Evolutionary conservation across 2,888 invertebrate species (phyloP).

Genomic region (Cantharis rustica): DNA sequence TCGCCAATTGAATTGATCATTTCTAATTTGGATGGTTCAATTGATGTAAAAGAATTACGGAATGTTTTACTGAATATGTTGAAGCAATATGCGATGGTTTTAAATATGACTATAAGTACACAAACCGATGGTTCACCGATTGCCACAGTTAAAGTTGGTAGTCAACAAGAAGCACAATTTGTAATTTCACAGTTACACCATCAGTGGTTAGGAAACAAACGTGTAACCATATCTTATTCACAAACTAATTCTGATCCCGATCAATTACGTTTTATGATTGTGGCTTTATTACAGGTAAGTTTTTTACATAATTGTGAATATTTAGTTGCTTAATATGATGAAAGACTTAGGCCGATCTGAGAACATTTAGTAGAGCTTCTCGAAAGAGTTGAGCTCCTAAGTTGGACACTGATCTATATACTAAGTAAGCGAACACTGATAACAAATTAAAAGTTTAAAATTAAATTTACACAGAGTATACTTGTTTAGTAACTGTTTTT

Average conservation of each 20-base stretch:
- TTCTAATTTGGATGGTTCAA: slow-evolving; percentile 72
- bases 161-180: slow-evolving; percentile 67
- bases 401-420: neutral
- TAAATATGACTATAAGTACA: slow-evolving; percentile 64
- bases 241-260: slow-evolving; percentile 67
- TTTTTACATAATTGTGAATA: neutral
- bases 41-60: slow-evolving; percentile 69
- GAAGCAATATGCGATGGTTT: slow-evolving; percentile 67
- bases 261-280: slow-evolving; percentile 70
- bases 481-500: neutral
- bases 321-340: slow-evolving; percentile 26
- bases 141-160: slow-evolving; percentile 72
- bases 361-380: slow-evolving; percentile 29
- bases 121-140: slow-evolving; percentile 71
- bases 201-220: slow-evolving; percentile 78
- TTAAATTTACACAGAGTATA: neutral
- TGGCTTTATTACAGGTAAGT: slow-evolving; percentile 67
- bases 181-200: slow-evolving; percentile 85
- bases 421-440: slow-evolving; percentile 8
- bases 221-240: slow-evolving; percentile 77
- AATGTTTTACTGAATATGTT: slow-evolving; percentile 66
- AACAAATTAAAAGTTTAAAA: neutral
- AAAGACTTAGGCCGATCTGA: slow-evolving; percentile 39
- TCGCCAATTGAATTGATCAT: slow-evolving; percentile 64
- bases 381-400: slow-evolving; percentile 4